Evolutionary conservation across 1,140 invertebrate genomes (phyloP), one percentile per base, ranked within the genome.

Genomic region (Drosophila biarmipes): DNA sequence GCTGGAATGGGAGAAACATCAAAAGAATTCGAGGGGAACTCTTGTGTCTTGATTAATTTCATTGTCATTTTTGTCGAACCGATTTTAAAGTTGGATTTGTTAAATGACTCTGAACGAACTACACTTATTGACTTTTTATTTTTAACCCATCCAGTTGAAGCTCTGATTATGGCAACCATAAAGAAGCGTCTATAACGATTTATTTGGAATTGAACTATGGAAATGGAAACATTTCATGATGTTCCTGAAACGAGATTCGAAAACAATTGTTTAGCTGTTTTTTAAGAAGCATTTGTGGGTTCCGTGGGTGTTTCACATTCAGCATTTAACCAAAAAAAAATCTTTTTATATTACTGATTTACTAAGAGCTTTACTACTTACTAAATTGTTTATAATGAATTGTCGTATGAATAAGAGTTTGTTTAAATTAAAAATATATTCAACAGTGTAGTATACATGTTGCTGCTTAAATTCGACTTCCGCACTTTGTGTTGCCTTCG

Each of bases 181-280:
- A 66, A 62, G 19, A 63, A 45, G 63, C 42, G 21, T 57, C 35
- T 59, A 43, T 55, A 53, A 38, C 55, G 31, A 52, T 62, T 57
- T 29, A 58, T 56, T 56, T 43, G 27, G 24, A 43, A 43, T 56
- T 56, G 54, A 27, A 59, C 59, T 63, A 59, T 15, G 53, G 54
- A 42, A 34, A 63, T 29, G 54, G 63, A 67, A 67, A 67, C 59
- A 64, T 64, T 67, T 67, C 42, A 64, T 67, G 63, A 66, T 67
- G 63, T 67, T 51, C 61, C 63, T 67, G 63, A 67, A 67, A 67
- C 35, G 63, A 67, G 29, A 67, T 67, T 51, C 12, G 57, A 64
- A 64, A 67, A 66, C 58, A 63, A 31, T 43, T 40, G 24, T 63
- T 63, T 59, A 63, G 59, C 54, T 59, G 55, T 59, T 27, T 59